Evolutionary conservation across 2,113 vertebrate genomes (phyloP), one percentile per base, ranked within the genome.

Genomic region (Herpetotheres cachinnans): DNA sequence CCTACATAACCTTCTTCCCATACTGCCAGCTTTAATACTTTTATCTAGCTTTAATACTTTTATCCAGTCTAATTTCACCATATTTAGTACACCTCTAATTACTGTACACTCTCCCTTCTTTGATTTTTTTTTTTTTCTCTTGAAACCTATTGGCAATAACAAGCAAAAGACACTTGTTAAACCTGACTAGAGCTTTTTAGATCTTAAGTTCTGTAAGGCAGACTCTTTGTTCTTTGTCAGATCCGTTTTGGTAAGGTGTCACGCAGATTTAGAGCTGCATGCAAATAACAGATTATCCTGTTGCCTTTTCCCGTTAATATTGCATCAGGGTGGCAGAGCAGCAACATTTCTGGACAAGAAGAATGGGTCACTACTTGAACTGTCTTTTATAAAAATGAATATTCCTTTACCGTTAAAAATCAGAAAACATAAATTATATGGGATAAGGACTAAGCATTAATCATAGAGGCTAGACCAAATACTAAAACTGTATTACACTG

Each of bases 151-250:
- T 82, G 77, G 89, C 49, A 96, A 27, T 84, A 95, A 87, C 81
- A 95, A 94, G 77, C 77, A 82, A 50, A 95, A 85, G 49, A 61
- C 83, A 87, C 66, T 94, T 89, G 86, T 95, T 92, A 87, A 96
- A 94, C 56, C 22, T 66, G 89, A 93, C 70, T 89, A 65, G 34
- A 89, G 86, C 12, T 82, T 95, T 95, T 96, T 74, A 91, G 65
- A 92, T 91, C 89, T 86, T 54, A 80, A 80, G 29, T 87, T 91
- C 49, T 91, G 55, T 62, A 82, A 85, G 73, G 49, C 65, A 96
- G 73, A 73, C 36, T 96, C 86, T 92, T 95, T 97, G 86, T 85
- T 97, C 95, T 94, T 94, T 91, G 92, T 95, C 94, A 97, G 80
- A 91, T 91, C 44, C 1, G 0, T 83, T 94, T 95, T 76, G 84